Conservation (phyloP, 2,888 invertebrate species). For the Patella depressa region DNA sequence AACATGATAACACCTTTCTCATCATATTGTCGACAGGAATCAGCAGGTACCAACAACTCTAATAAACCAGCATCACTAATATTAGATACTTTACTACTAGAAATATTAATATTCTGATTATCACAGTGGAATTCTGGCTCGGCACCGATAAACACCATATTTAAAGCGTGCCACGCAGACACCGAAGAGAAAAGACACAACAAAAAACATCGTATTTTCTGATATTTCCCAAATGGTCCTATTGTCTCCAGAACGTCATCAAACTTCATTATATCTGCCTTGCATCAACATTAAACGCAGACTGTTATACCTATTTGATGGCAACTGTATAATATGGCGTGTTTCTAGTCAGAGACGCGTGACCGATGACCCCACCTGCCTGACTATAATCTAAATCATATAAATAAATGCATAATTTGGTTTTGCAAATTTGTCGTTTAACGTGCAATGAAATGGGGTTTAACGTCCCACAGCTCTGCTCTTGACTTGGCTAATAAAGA, state of each 20-base stretch:
- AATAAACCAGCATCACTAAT: conserved; percentile 7
- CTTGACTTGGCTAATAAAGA: no score
- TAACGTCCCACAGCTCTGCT: no score
- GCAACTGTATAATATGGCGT: no score
- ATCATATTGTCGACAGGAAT: conserved; percentile 5
- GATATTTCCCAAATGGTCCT: conserved; percentile 91
- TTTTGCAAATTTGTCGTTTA: no score
- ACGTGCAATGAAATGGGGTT: no score
- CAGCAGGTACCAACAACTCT: conserved; percentile 7
- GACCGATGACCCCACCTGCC: no score
- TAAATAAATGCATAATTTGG: no score
- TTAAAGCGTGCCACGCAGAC: conserved; percentile 92
- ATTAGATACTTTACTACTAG: conserved; percentile 17
- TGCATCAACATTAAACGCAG: not conserved
- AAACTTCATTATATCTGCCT: conserved; percentile 36
- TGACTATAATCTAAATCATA: no score
- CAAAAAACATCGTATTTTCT: conserved; percentile 88
- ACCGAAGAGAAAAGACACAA: conserved; percentile 91
- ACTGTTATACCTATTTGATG: no score
- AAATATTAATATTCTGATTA: conserved; percentile 26
- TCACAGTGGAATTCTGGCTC: conserved; percentile 88
- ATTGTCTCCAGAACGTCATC: conserved; percentile 78
- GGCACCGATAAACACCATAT: conserved; percentile 92
- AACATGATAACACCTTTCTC: not conserved
- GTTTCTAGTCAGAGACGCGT: no score